A percentile compares a stretch with the other conserved stretches of the same genome.
phyloP scores from a whole-genome alignment of 2,113 vertebrate genomes.

The Paradoxurus hermaphroditus region DNA sequence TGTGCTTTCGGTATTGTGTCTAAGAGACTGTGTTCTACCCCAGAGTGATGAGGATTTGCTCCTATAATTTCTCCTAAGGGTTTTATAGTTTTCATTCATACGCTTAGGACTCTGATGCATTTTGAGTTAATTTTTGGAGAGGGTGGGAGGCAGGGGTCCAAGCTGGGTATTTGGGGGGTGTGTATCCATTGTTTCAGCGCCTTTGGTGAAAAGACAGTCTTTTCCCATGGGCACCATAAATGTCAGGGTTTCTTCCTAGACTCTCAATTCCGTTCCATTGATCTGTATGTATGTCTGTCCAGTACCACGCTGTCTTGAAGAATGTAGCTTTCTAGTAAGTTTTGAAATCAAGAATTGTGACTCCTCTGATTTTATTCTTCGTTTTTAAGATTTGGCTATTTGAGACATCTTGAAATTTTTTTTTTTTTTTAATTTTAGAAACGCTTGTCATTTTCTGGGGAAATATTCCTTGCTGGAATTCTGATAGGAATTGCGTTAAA shows the following conservation, averaged over 20 bases:
- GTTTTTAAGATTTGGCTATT: neutral
- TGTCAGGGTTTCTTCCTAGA: neutral
- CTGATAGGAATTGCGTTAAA: neutral
- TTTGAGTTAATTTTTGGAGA: neutral
- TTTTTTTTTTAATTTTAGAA: neutral
- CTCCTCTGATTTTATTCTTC: neutral
- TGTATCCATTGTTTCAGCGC: neutral
- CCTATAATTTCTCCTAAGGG: neutral
- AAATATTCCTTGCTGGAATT: neutral
- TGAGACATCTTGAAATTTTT: neutral
- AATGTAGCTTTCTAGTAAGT: neutral
- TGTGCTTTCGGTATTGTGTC: neutral
- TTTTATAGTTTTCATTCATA: neutral
- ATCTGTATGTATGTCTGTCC: neutral
- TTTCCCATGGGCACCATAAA: neutral
- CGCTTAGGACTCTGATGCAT: neutral
- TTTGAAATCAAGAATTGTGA: neutral
- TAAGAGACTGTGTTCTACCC: neutral
- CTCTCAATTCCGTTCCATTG: neutral
- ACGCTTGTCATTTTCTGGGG: neutral
- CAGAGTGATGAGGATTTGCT: neutral
- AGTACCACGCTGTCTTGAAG: neutral
- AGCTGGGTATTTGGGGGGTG: neutral
- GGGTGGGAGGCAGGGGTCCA: neutral
- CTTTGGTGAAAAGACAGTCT: neutral